A percentile compares a stretch with the other conserved stretches of the same genome.
These are phyloP conservation scores for Fragum sueziense DNA, from an alignment of 2,888 invertebrate species.

Conservation along the genomic window DNA sequence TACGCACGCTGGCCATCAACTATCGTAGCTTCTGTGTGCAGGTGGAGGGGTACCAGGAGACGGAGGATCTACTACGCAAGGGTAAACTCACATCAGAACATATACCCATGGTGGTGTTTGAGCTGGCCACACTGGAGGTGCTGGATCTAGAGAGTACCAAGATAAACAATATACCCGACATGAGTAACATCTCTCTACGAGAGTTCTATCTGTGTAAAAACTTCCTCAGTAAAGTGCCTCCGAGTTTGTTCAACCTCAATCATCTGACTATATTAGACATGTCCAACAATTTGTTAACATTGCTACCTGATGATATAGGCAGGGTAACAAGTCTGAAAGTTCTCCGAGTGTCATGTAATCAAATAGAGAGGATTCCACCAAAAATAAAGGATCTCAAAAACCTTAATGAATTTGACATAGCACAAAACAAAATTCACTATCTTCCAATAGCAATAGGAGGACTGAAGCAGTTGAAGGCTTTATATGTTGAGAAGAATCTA, in stretches of 20 bases:
- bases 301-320: conserved; percentile 77
- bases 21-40: conserved; percentile 78
- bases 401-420: conserved; percentile 75
- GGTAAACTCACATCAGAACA: conserved; percentile 82
- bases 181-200: conserved; percentile 70
- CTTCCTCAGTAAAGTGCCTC: conserved; percentile 76
- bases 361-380: conserved; percentile 72
- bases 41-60: conserved; percentile 80
- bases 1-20: conserved; percentile 79
- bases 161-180: conserved; percentile 80
- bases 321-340: conserved; percentile 70
- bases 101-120: conserved; percentile 81
- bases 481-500: conserved; percentile 75
- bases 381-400: conserved; percentile 73
- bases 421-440: conserved; percentile 73
- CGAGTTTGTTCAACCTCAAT: conserved; percentile 72
- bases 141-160: conserved; percentile 81
- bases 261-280: conserved; percentile 75
- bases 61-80: conserved; percentile 79
- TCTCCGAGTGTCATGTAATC: conserved; percentile 73
- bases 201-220: conserved; percentile 79
- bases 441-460: conserved; percentile 76
- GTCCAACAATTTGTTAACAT: conserved; percentile 75
- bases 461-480: conserved; percentile 71
- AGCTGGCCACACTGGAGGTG: conserved; percentile 77